Conservation (phyloP, 2,888 invertebrate species). For the Eupithecia dodoneata region DNA sequence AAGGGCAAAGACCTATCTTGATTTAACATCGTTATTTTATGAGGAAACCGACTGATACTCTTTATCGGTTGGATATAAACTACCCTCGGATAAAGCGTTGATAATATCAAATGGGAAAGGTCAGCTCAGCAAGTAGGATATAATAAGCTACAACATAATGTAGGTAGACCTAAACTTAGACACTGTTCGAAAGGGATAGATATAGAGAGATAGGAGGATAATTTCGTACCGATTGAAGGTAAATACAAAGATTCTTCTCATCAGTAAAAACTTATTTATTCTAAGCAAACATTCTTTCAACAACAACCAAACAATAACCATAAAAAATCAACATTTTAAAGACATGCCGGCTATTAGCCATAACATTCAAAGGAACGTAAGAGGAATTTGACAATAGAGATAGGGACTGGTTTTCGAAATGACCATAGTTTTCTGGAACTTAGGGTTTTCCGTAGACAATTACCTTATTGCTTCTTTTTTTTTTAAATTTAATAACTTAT, state of each 20-base stretch:
- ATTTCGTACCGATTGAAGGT: background rate
- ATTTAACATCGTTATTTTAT: constrained; percentile 9
- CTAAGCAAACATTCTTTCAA: background rate
- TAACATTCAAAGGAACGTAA: background rate
- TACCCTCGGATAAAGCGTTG: background rate
- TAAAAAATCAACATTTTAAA: background rate
- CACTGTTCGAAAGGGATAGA: background rate
- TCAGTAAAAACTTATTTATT: background rate
- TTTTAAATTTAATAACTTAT: background rate
- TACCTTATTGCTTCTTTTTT: background rate
- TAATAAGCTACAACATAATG: background rate
- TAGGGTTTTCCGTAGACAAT: background rate
- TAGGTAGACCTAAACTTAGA: background rate
- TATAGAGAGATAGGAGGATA: too few relatives aligned
- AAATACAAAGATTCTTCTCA: background rate
- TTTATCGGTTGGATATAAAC: constrained; percentile 5
- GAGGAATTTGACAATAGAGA: background rate
- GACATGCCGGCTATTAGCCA: background rate
- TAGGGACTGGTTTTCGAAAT: background rate
- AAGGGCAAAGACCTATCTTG: constrained; percentile 22
- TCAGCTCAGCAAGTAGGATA: background rate
- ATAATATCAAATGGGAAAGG: constrained; percentile 6
- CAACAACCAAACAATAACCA: background rate
- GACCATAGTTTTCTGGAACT: background rate
- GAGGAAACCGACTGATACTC: constrained; percentile 8